Evolutionary conservation across 2,888 invertebrate species (phyloP).

Genomic region (Blastobasis lacticolella): DNA sequence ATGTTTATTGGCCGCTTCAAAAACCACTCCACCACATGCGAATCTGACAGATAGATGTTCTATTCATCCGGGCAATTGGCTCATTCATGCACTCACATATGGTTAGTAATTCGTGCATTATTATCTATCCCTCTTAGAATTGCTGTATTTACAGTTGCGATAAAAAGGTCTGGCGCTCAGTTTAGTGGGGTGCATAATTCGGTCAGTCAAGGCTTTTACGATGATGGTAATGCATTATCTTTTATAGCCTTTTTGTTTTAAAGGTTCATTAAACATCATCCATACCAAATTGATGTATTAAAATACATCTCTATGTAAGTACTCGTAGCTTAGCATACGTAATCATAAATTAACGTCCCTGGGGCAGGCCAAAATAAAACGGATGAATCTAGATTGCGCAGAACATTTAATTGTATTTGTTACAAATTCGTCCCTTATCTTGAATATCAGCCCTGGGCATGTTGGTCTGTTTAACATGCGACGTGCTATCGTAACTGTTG

Average conservation of each 20-base stretch:
- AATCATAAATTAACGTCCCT: no score
- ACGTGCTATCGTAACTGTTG: conserved; percentile 3
- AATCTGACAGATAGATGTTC: conserved; percentile 5
- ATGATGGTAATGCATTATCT: neutral
- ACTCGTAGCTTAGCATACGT: no score
- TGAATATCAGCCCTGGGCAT: no score
- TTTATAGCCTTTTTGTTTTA: neutral
- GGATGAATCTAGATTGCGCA: no score
- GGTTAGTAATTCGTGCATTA: conserved; percentile 32
- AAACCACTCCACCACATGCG: conserved; percentile 43
- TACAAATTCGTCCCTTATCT: no score
- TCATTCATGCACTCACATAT: conserved; percentile 43
- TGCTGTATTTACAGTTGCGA: conserved; percentile 9
- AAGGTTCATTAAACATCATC: neutral
- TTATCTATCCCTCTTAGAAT: conserved; percentile 30
- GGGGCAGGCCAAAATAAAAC: no score
- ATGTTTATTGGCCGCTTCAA: conserved; percentile 22
- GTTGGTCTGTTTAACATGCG: conserved; percentile 1
- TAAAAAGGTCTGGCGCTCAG: conserved; percentile 1
- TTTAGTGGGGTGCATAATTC: conserved; percentile 8
- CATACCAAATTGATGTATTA: neutral
- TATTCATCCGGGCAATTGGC: conserved; percentile 22
- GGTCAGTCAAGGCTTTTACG: neutral
- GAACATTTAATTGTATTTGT: no score
- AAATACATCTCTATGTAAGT: neutral